Percentiles rank a stretch among this genome's conserved stretches.
phyloP scores from a whole-genome alignment of 2,888 invertebrate genomes.

The Blastobasis adustella region DNA sequence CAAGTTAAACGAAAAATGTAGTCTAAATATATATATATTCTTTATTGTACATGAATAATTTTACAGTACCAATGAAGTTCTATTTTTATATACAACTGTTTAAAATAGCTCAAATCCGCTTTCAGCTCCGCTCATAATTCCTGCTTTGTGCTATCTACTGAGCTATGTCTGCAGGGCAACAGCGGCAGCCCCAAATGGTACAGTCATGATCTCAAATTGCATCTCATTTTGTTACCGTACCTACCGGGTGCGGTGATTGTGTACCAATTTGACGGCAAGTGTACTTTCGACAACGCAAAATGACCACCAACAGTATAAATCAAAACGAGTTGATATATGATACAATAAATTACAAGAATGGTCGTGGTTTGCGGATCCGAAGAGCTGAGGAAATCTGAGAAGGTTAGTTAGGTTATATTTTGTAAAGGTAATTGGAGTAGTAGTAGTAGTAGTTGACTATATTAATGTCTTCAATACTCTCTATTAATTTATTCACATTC shows the following conservation, averaged over 20 bases:
- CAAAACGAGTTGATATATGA: slow-evolving; percentile 1
- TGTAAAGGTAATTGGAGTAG: too few species aligned
- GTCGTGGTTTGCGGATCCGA: background rate
- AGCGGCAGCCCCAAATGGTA: slow-evolving; percentile 47
- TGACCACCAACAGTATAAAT: slow-evolving; percentile 7
- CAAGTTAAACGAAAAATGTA: too few species aligned
- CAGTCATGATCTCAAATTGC: slow-evolving; percentile 64
- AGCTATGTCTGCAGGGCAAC: slow-evolving; percentile 42
- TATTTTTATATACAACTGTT: too few species aligned
- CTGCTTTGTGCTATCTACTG: background rate
- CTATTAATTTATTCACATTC: too few species aligned
- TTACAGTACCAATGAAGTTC: too few species aligned
- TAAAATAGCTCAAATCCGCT: too few species aligned
- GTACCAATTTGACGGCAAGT: slow-evolving; percentile 46
- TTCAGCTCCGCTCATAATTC: background rate
- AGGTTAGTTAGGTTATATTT: too few species aligned
- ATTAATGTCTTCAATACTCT: too few species aligned
- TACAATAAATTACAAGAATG: background rate
- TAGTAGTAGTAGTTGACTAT: too few species aligned
- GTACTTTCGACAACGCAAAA: slow-evolving; percentile 17
- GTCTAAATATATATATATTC: too few species aligned
- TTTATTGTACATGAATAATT: too few species aligned
- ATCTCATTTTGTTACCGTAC: slow-evolving; percentile 52
- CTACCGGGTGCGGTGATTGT: slow-evolving; percentile 52
- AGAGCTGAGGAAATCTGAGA: background rate